Conservation (phyloP, 2,113 vertebrate species). For the Vanacampus margaritifer region DNA sequence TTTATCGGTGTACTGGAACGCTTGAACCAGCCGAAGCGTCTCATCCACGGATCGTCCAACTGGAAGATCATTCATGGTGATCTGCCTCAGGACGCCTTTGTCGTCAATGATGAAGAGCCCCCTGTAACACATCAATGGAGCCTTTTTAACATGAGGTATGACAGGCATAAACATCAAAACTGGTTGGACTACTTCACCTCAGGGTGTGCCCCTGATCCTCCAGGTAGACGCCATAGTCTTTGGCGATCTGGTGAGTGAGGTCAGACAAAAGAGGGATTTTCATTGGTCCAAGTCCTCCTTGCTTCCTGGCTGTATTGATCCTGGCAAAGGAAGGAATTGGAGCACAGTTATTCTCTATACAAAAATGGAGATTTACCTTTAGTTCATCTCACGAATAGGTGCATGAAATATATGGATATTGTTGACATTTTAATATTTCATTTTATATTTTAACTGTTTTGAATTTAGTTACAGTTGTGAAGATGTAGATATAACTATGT, state of each 20-base stretch:
- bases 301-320: constrained; percentile 93
- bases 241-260: constrained; percentile 92
- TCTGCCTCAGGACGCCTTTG: constrained; percentile 89
- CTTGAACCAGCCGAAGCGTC: constrained; percentile 91
- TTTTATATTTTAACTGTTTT: too few relatives aligned
- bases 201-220: constrained; percentile 94
- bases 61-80: constrained; percentile 96
- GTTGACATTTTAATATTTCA: neutral
- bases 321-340: constrained; percentile 58
- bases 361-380: too few relatives aligned
- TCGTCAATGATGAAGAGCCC: constrained; percentile 95
- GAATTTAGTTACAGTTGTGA: too few relatives aligned
- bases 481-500: too few relatives aligned
- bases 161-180: neutral
- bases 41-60: constrained; percentile 95
- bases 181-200: constrained; percentile 67
- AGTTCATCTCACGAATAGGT: too few relatives aligned
- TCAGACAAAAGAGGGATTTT: constrained; percentile 94
- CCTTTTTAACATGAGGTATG: neutral
- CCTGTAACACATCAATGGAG: constrained; percentile 64
- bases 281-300: constrained; percentile 90
- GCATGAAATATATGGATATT: too few relatives aligned
- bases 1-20: constrained; percentile 95
- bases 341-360: neutral
- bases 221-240: constrained; percentile 93